Evolutionary conservation across 2,797 vertebrate genomes (phyloP).

Genomic region (Sparus aurata): DNA sequence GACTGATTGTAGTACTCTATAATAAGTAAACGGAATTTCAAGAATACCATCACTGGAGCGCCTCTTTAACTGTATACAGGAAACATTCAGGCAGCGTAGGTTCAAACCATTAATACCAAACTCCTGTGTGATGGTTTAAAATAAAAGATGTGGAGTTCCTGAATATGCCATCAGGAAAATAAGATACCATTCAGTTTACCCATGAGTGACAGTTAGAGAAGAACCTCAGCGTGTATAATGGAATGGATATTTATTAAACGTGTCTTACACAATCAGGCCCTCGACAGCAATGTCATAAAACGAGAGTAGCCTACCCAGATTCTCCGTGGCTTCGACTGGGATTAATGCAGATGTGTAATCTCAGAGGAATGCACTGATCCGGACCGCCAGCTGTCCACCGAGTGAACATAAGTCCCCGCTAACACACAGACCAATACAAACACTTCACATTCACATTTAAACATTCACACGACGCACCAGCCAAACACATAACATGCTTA

Average conservation of each 20-base stretch:
- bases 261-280: conserved; percentile 25
- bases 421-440: conserved; percentile 36
- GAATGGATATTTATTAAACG: conserved; percentile 47
- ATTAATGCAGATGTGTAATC: conserved; percentile 85
- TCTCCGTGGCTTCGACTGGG: conserved; percentile 61
- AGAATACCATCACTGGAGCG: too few relatives aligned
- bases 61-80: not conserved
- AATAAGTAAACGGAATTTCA: not conserved
- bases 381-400: conserved; percentile 73
- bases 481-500: not conserved
- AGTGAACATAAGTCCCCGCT: conserved; percentile 51
- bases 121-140: not conserved
- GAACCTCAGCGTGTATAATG: conserved; percentile 3
- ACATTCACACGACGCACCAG: conserved; percentile 18
- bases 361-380: conserved; percentile 77
- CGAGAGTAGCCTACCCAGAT: conserved; percentile 58
- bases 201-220: conserved; percentile 4
- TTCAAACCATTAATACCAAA: not conserved
- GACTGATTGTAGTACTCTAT: not conserved
- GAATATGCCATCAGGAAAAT: not conserved
- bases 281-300: conserved; percentile 69
- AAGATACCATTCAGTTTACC: not conserved
- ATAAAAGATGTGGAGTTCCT: not conserved
- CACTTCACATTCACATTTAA: conserved; percentile 24
- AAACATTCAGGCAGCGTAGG: not conserved